These are phyloP conservation scores for Gallirallus australis DNA, from an alignment of 2,797 vertebrate species.

Conservation along the genomic window DNA sequence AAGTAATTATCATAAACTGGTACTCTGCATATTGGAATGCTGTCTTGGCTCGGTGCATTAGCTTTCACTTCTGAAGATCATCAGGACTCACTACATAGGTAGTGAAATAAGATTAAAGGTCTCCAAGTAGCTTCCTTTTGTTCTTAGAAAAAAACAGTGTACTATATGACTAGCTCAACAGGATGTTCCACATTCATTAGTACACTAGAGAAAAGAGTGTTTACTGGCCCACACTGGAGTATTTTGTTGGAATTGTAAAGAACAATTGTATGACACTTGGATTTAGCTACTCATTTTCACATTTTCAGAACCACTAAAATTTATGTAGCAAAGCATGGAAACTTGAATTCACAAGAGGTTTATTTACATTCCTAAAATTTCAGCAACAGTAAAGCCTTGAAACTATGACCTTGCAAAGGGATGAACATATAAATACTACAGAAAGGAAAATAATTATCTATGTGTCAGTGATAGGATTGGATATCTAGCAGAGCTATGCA, in stretches of 20 bases:
- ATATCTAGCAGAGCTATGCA: not conserved
- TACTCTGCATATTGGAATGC: conserved; percentile 11
- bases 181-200: not conserved
- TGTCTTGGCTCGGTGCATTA: conserved; percentile 8
- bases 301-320: not conserved
- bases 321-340: not conserved
- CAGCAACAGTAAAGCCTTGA: not conserved
- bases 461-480: not conserved
- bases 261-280: not conserved
- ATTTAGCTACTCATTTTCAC: not conserved
- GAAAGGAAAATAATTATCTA: not conserved
- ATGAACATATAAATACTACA: not conserved
- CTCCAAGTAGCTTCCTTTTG: conserved; percentile 10
- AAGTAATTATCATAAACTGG: conserved; percentile 69
- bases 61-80: not conserved
- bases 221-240: not conserved
- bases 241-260: not conserved
- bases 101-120: conserved; percentile 4
- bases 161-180: not conserved
- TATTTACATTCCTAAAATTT: not conserved
- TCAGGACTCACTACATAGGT: not conserved
- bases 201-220: not conserved
- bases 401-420: not conserved
- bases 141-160: not conserved
- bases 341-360: not conserved